Evolutionary conservation across 1,140 invertebrate species (phyloP), one percentile per base, ranked within the genome.

Genomic region (Papilio helenus): DNA sequence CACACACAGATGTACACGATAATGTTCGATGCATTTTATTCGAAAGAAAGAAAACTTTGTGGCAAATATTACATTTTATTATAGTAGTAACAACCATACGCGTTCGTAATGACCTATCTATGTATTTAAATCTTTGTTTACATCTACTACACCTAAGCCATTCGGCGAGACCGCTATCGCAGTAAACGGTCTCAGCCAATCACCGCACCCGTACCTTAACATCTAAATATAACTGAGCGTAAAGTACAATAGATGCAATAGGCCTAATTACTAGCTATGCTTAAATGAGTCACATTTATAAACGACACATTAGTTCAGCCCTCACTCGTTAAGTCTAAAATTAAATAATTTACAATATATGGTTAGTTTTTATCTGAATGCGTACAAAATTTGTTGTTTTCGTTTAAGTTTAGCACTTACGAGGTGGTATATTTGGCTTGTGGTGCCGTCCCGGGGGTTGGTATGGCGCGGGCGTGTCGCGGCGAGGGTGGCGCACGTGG

Each of bases 151-250:
- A 61, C 58, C 29, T n/a, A 76, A 39, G 16, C 44, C 49, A 76
- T 42, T 76, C 23, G 44, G 20, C 72, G 44, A 73, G 20, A 26
- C 26, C 72, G 7, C 46, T 79, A 79, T 72, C 74, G 79, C 23
- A 73, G 79, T 72, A 74, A 55, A 82, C 46, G 79, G 80, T 82
- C 79, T 58, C 71, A 44, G 23, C 76, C 55, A 72, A 77, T 2
- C 46, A 29, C 44, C 44, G n/a, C 73, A 42, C 34, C 4, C 16
- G 4, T 44, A 61, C n/a, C 83, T 80, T 84, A 85, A 89, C 82
- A 84, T 89, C 90, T 91, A 91, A 91, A 91, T 61, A 92, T 86
- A 93, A 94, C 90, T 93, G 92, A 94, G 92, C 91, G 92, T 88
- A 89, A 92, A 93, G 88, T 91, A 90, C 89, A 92, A 92, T 80